Evolutionary conservation across 2,888 invertebrate species (phyloP), one percentile per base, ranked within the genome.

Genomic region (Tenthredo mesomela): DNA sequence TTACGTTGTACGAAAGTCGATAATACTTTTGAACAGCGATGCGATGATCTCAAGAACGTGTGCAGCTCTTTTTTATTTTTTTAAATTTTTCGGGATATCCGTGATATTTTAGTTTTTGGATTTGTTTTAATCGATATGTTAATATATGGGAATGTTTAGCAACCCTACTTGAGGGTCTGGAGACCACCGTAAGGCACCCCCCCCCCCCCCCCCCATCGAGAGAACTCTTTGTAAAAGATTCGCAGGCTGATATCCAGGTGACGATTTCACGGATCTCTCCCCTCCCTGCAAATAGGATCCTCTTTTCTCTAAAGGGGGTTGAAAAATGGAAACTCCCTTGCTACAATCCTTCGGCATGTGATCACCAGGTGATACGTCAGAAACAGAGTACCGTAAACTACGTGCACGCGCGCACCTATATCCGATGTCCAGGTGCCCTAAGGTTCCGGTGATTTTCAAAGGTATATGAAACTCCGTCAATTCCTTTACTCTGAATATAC

Each of bases 201-300:
- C 25, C 65, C 25, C 43, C 29, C n/a, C 29, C 29, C 65, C 25
- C 43, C 29, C n/a, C 29, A 1, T 43, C 43, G 65, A 77, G 37
- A 33, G 12, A 40, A 33, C 54, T 54, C 80, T 61, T 80, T 82
- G 67, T 47, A n/a, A 12, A 7, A 82, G 67, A 82, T 82, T 70
- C 47, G 82, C 67, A 67, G 82, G 82, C 43, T 67, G 82, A 82
- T 82, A 82, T 82, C 82, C 82, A 82, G 82, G 82, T 82, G 82
- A 82, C 67, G 82, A 82, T 82, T 82, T 70, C 47, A 67, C 82
- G 25, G 47, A 50, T 15, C 33, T n/a, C 54, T n/a, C 77, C n/a
- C 18, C 18, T 25, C 61, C 80, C 40, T 80, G 80, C 2, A 80
- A 80, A 80, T 40, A 61, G 61, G 29, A 80, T 80, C 37, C 67